Base-by-base conservation (phyloP, 2,797 vertebrate species). In the Gila robusta region DNA sequence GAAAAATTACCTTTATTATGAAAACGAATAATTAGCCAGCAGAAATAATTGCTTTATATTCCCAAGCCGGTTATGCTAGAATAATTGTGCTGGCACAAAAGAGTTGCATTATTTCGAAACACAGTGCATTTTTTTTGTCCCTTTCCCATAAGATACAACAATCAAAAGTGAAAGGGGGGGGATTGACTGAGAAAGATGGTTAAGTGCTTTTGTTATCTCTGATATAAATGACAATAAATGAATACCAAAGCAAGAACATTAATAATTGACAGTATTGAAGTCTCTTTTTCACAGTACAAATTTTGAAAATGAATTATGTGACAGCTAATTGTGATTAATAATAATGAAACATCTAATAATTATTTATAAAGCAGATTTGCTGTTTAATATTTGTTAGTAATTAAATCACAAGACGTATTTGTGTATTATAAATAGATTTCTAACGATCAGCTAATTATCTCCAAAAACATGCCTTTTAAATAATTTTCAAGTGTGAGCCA, bases 1-100 rank as follows among this genome's bases (percentile, higher is more conserved):
- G 89, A 89, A 89, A 92, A 91, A 93, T 93, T 91, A 90, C 91
- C 89, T 54, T 93, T 91, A 32, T 89, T 89, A 88, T 35, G 83
- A 90, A 89, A 90, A 89, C 52, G 87, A 91, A 92, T 91, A 90
- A 89, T 91, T 88, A 90, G 89, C 87, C 52, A 52, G 4, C 62
- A 89, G 59, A 91, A 86, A 90, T 82, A 86, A 90, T 80, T 80
- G 0, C 90, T 32, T 73, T 81, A 82, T 88, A 90, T 90, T 90
- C 85, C 78, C 90, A 87, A 93, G 83, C 87, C 84, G 90, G 26
- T 90, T 91, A 92, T 91, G 90, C 82, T 83, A 79, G 86, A 89
- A 89, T 89, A 90, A 91, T 90, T 89, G 89, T 84, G 82, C 87
- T 84, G 79, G 62, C 86, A 87, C 71, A 81, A 82, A 87, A 87